phyloP scores from a whole-genome alignment of 2,797 vertebrate genomes.

The Glyptemys insculpta region DNA sequence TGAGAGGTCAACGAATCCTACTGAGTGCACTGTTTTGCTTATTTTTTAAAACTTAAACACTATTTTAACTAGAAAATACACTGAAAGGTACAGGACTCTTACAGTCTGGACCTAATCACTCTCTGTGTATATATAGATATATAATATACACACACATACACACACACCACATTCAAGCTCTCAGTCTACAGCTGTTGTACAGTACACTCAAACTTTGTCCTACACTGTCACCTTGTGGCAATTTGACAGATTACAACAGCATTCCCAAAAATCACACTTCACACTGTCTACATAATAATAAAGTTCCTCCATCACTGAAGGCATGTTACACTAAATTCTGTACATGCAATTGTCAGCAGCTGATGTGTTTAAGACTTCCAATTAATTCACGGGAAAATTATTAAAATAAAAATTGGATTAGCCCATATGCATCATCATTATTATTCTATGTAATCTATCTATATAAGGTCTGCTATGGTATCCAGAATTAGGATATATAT shows the following conservation, averaged over 20 bases:
- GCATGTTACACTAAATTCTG: background rate
- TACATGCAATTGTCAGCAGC: background rate
- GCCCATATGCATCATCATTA: background rate
- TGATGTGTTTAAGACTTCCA: background rate
- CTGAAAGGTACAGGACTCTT: background rate
- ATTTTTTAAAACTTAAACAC: no score
- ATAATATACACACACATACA: no score
- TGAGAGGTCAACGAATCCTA: background rate
- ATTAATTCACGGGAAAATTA: background rate
- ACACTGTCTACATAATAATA: background rate
- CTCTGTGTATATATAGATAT: no score
- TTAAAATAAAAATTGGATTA: background rate
- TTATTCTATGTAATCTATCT: background rate
- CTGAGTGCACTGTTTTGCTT: no score
- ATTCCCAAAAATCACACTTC: background rate
- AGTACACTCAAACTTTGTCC: background rate
- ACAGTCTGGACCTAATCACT: background rate
- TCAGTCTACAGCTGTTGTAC: background rate
- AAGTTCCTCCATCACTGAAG: background rate
- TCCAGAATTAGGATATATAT: background rate
- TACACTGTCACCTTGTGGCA: conserved; percentile 35
- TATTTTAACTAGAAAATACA: no score
- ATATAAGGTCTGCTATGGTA: background rate
- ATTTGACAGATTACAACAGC: background rate
- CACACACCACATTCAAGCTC: background rate